Evolutionary conservation across 2,888 invertebrate genomes (phyloP), one percentile per base, ranked within the genome.

Genomic region (Euclidia mi): DNA sequence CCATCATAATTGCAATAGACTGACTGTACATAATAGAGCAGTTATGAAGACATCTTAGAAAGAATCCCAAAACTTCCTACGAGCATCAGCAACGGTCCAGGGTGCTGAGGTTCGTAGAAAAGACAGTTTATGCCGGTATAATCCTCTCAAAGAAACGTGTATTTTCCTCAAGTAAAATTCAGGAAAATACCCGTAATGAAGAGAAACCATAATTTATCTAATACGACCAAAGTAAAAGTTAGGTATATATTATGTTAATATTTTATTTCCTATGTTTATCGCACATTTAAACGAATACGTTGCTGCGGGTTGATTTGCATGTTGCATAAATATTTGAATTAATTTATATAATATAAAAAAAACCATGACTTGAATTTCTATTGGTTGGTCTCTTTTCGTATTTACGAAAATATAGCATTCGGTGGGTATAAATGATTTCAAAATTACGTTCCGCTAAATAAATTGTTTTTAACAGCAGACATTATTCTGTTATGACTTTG

Each of bases 371-470:
- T 42, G n/a, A n/a, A 29, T 45, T 28, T 15, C 14, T 15, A 15
- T 42, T 10, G 28, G 29, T 3, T 11, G 3, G 4, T 17, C 11
- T 20, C 9, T 11, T 28, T 45, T 12, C 25, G 11, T 32, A 17
- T 41, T 32, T 25, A 7, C 20, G 10, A 18, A 25, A n/a, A 1
- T 15, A 18, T 2, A n/a, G 9, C 3, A 18, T 2, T 17, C 18
- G 10, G 11, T 18, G 9, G 1, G 18, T 18, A 17, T 37, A 37
- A 37, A 17, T n/a, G 18, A 18, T 18, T 17, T 37, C 10, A 18
- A 14, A 11, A 44, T 51, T 51, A 38, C 38, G 31, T 51, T 44
- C 29, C 44, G 31, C 25, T 15, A 38, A 40, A 17, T 51, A 44
- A 43, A 49, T 35, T 42, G 28, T 42, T 3, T 41, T 31, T 17